These are phyloP conservation scores for Sparidentex hasta DNA, from an alignment of 2,797 vertebrate genomes.

Conservation along the genomic window DNA sequence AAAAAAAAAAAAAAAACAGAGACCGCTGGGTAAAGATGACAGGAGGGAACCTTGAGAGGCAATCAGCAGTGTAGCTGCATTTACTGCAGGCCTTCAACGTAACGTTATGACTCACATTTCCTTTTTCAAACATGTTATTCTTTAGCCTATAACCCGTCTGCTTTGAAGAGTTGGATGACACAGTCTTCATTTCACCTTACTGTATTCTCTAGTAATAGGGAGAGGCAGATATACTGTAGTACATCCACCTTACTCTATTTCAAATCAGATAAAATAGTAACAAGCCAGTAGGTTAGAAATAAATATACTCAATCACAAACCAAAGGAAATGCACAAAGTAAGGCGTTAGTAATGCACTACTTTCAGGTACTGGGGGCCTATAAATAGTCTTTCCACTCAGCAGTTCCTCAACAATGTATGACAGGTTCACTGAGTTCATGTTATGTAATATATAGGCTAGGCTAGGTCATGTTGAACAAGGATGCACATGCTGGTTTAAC, in stretches of 20 bases:
- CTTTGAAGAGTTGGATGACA: neutral
- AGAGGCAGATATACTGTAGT: neutral
- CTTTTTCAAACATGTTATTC: neutral
- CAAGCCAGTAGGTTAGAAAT: neutral
- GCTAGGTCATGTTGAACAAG: slow-evolving; percentile 40
- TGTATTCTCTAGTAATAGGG: neutral
- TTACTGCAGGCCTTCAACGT: neutral
- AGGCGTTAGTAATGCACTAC: neutral
- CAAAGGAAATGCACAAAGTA: slow-evolving; percentile 12
- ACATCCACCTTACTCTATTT: neutral
- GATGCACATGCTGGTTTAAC: slow-evolving; percentile 12
- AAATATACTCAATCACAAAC: neutral
- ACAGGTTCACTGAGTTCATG: slow-evolving; percentile 73
- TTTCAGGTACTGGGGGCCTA: slow-evolving; percentile 11
- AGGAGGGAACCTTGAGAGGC: neutral
- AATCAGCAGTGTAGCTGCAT: neutral
- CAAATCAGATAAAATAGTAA: neutral
- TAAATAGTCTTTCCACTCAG: slow-evolving; percentile 51
- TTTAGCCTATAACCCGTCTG: neutral
- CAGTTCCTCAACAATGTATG: slow-evolving; percentile 56
- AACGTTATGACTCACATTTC: slow-evolving; percentile 14
- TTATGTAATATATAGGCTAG: slow-evolving; percentile 68
- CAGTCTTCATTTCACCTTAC: neutral
- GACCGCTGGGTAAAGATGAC: slow-evolving; percentile 1
- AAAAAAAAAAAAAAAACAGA: neutral